Evolutionary conservation across 2,113 vertebrate species (phyloP).

Genomic region (Engraulis encrasicolus): DNA sequence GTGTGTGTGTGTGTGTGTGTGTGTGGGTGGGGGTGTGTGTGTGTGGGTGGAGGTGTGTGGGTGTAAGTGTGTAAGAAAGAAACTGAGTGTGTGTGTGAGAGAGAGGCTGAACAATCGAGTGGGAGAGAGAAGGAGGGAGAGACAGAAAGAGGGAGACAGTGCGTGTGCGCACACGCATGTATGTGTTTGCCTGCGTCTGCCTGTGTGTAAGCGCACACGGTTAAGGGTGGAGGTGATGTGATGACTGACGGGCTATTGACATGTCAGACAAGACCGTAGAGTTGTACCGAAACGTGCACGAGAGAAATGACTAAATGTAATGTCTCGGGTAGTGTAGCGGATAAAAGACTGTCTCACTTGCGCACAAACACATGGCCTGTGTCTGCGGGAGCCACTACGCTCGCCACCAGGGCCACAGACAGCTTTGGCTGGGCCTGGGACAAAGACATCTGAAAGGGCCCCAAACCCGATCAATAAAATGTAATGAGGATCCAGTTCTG

Average conservation of each 20-base stretch:
- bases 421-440: too few species aligned
- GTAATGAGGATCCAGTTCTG: too few species aligned
- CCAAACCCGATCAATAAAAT: too few species aligned
- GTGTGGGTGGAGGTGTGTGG: background rate
- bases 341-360: slow-evolving; percentile 27
- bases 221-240: background rate
- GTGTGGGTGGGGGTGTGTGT: background rate
- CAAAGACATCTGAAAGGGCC: too few species aligned
- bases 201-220: background rate
- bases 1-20: background rate
- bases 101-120: too few species aligned
- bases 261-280: slow-evolving; percentile 43
- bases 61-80: background rate
- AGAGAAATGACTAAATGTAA: slow-evolving; percentile 45
- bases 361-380: slow-evolving; percentile 16
- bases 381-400: slow-evolving; percentile 17
- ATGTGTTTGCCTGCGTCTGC: too few species aligned
- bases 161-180: too few species aligned
- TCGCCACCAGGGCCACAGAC: too few species aligned
- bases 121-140: too few species aligned
- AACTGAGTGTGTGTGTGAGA: background rate
- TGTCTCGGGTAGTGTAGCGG: slow-evolving; percentile 37
- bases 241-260: slow-evolving; percentile 35
- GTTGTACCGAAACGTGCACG: slow-evolving; percentile 33
- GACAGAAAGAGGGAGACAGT: too few species aligned